Conservation (phyloP, 2,888 invertebrate genomes). For the Allophyes oxyacanthae region DNA sequence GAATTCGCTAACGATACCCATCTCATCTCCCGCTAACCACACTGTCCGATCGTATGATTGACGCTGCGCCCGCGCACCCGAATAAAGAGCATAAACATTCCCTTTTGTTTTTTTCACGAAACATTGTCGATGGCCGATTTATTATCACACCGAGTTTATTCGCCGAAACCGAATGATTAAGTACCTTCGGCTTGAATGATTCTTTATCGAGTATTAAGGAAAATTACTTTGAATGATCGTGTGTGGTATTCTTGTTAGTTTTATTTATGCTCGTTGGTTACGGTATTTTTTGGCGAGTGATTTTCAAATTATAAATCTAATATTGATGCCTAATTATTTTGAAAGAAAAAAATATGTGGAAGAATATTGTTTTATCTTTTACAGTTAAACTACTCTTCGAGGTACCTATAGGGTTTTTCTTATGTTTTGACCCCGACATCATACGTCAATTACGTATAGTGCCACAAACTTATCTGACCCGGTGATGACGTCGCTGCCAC, state of each 20-base stretch:
- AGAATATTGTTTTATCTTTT: too few relatives aligned
- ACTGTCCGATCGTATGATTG: slow-evolving; percentile 67
- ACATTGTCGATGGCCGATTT: slow-evolving; percentile 68
- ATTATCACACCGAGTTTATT: slow-evolving; percentile 66
- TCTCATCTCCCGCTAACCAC: slow-evolving; percentile 30
- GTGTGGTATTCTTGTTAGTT: slow-evolving; percentile 23
- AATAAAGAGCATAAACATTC: slow-evolving; percentile 55
- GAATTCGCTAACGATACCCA: slow-evolving; percentile 33
- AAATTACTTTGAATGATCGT: slow-evolving; percentile 53
- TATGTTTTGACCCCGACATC: too few relatives aligned
- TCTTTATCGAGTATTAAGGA: slow-evolving; percentile 53
- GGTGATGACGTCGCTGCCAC: too few relatives aligned
- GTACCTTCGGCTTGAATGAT: slow-evolving; percentile 37
- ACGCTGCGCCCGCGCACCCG: slow-evolving; percentile 68
- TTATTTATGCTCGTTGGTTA: slow-evolving; percentile 40
- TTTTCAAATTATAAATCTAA: neutral
- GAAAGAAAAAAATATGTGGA: too few relatives aligned
- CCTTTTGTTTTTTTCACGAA: slow-evolving; percentile 64
- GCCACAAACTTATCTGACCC: too few relatives aligned
- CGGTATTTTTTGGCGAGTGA: slow-evolving; percentile 20
- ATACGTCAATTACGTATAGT: too few relatives aligned
- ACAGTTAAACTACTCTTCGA: too few relatives aligned
- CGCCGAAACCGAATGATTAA: slow-evolving; percentile 65
- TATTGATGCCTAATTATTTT: too few relatives aligned
- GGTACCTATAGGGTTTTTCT: too few relatives aligned